These are phyloP conservation scores for Hypselothyrea guttata DNA, from an alignment of 2,888 invertebrate species.

Conservation along the genomic window DNA sequence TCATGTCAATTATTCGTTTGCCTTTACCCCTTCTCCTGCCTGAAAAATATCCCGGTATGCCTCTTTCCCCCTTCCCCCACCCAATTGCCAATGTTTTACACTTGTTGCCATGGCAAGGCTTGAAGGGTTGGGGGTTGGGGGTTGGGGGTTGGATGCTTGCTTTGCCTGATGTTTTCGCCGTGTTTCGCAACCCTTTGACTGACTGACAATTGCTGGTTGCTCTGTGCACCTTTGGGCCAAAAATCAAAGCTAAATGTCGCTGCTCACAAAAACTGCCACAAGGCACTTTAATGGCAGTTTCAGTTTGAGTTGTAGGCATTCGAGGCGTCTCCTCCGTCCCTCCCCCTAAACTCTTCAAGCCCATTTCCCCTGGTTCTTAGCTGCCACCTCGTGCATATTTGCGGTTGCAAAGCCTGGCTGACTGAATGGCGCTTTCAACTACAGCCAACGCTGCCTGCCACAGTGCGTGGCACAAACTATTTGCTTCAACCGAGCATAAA, in stretches of 20 bases:
- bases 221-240: constrained; percentile 48
- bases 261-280: constrained; percentile 48
- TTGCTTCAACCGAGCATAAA: constrained; percentile 68
- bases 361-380: not conserved
- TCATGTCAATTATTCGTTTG: constrained; percentile 62
- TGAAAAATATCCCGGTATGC: constrained; percentile 52
- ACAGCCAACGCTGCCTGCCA: constrained; percentile 29
- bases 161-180: not conserved
- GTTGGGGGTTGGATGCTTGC: not conserved
- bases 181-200: constrained; percentile 1
- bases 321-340: constrained; percentile 18
- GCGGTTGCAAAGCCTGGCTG: constrained; percentile 54
- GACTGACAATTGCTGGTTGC: constrained; percentile 38
- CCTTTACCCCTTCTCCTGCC: constrained; percentile 54
- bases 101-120: constrained; percentile 63
- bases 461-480: constrained; percentile 56
- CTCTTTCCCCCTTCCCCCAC: constrained; percentile 13
- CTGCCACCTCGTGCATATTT: constrained; percentile 59
- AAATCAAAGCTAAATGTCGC: constrained; percentile 60
- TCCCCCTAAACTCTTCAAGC: not conserved
- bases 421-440: constrained; percentile 35
- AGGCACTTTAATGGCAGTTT: constrained; percentile 62
- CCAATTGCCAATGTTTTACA: constrained; percentile 13
- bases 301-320: constrained; percentile 38
- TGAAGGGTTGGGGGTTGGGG: not conserved